Evolutionary conservation across 2,888 invertebrate genomes (phyloP).

Genomic region (Orthosia incerta): DNA sequence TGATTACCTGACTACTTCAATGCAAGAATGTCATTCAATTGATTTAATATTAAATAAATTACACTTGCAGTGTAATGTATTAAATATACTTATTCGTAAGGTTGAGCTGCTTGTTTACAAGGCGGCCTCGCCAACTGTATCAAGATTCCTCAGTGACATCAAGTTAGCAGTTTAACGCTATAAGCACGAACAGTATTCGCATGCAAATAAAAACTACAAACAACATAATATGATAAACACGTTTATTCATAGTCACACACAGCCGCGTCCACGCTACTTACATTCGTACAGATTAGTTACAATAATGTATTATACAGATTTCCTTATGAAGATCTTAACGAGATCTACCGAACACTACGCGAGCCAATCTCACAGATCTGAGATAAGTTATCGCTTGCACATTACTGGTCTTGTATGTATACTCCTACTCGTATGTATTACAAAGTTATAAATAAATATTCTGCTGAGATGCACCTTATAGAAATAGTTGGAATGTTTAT

Average conservation of each 20-base stretch:
- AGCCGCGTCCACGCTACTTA: constrained; percentile 78
- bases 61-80: constrained; percentile 20
- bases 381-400: constrained; percentile 53
- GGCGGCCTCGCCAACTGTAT: constrained; percentile 34
- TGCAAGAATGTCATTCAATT: constrained; percentile 29
- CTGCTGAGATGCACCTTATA: constrained; percentile 75
- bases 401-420: constrained; percentile 48
- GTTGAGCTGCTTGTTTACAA: constrained; percentile 43
- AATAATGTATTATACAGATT: constrained; percentile 71
- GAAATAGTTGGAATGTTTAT: constrained; percentile 85
- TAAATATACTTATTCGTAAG: constrained; percentile 28
- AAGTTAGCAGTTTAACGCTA: constrained; percentile 49
- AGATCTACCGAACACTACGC: constrained; percentile 55
- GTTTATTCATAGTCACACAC: constrained; percentile 85
- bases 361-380: constrained; percentile 43
- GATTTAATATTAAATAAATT: constrained; percentile 23
- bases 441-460: constrained; percentile 76
- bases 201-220: constrained; percentile 82
- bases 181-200: constrained; percentile 64
- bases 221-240: constrained; percentile 84
- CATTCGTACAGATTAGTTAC: constrained; percentile 80
- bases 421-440: constrained; percentile 56
- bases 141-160: constrained; percentile 58
- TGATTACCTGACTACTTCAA: constrained; percentile 18
- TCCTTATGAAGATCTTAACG: constrained; percentile 61